Base-by-base conservation (phyloP, 2,888 invertebrate species). In the Prenolepis imparis region DNA sequence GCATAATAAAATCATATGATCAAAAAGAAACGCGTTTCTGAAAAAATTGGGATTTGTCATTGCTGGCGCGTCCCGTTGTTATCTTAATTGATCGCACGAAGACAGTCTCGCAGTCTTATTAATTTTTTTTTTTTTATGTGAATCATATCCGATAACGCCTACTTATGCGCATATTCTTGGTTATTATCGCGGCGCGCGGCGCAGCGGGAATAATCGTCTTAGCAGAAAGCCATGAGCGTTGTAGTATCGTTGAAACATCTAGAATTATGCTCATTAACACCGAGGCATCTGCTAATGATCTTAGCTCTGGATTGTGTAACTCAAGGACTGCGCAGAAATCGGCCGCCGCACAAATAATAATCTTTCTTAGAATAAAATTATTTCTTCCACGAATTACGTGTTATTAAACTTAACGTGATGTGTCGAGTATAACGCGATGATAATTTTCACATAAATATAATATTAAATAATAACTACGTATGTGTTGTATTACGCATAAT, bases 241-340 rank as follows among this genome's bases (percentile, higher is more conserved):
- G 82, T 86, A 88, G 90, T 91, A 92, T 92, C 91, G 91, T 87
- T 87, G 90, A 89, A 91, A 91, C 90, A 92, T 91, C 90, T 91
- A 90, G 91, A 93, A 93, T 93, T 92, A 92, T 91, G 92, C 93
- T 93, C 92, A 93, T 93, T 93, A 93, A 91, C 91, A 92, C 91
- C 89, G 88, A 91, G 91, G 92, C 92, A 93, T 93, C 92, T 90
- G 92, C 92, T 93, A 93, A 93, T 92, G 92, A 93, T 92, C 91
- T 91, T 91, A 92, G 91, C 92, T 91, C 88, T 88, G 86, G 88
- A 93, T 93, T 92, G 90, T 92, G 86, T 91, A 91, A 92, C 90
- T 92, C 93, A 92, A 93, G 93, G 93, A 91, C 91, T 93, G 87
- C 90, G 83, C 85, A 88, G 89, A 92, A 92, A 92, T 92, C 90